A percentile compares a stretch with the other conserved stretches of the same genome.
Conservation (phyloP, 1,140 invertebrate genomes). For the Halictus rubicundus region DNA sequence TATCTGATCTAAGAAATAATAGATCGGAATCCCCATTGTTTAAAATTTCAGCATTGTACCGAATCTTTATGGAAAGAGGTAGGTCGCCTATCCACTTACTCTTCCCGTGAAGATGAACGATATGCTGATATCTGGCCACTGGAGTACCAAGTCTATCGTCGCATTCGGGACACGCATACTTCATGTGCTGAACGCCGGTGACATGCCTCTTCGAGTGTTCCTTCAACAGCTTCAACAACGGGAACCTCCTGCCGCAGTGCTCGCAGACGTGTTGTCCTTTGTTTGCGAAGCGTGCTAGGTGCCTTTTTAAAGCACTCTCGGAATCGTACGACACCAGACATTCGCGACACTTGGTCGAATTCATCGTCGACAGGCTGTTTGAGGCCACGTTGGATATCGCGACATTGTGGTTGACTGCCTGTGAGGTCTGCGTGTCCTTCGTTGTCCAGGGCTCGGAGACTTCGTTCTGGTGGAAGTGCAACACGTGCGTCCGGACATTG, state of each 20-base stretch:
- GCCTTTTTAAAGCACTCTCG: conserved; percentile 34
- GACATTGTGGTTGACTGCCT: too few species aligned
- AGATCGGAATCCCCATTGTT: neutral
- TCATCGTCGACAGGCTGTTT: neutral
- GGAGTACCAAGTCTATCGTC: neutral
- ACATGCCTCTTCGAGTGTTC: conserved; percentile 55
- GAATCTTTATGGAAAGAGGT: neutral
- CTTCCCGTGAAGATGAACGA: neutral
- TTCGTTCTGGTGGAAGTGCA: conserved; percentile 54
- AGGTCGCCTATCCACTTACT: neutral
- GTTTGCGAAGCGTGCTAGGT: conserved; percentile 43
- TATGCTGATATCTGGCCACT: neutral
- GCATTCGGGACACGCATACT: neutral
- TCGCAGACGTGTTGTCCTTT: conserved; percentile 43
- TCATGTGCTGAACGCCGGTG: neutral
- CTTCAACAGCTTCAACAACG: conserved; percentile 25
- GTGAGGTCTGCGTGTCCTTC: too few species aligned
- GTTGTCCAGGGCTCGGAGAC: fast-evolving
- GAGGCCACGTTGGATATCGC: neutral
- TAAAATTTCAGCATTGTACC: neutral
- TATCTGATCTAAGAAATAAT: too few species aligned
- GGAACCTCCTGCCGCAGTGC: conserved; percentile 52
- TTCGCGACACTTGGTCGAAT: conserved; percentile 21
- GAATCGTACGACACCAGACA: conserved; percentile 51
- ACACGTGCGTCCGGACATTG: conserved; percentile 29